These are phyloP conservation scores for Dryoscopus gambensis DNA, from an alignment of 2,113 vertebrate species.

Conservation along the genomic window DNA sequence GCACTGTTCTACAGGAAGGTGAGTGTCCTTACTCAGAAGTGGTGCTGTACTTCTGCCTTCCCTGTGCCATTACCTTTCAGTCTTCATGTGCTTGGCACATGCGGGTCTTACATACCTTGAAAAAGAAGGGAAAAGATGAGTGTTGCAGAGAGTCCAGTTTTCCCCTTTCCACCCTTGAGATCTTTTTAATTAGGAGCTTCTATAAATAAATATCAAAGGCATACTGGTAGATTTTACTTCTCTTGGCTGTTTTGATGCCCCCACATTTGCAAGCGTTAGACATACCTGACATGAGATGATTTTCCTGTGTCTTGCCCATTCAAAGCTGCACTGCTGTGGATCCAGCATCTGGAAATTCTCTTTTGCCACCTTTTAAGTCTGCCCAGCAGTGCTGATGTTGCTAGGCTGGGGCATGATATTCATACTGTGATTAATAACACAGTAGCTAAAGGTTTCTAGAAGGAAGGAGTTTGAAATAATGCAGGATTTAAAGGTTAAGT, in stretches of 20 bases:
- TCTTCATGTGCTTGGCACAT: rapidly evolving
- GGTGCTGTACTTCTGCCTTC: rapidly evolving
- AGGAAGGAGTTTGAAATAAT: neutral
- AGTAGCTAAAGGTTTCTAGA: neutral
- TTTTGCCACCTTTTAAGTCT: neutral
- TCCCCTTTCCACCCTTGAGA: neutral
- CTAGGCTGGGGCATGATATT: too few species aligned
- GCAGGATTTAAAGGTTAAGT: neutral
- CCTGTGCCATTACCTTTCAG: neutral
- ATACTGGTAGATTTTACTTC: neutral
- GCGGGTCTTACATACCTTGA: neutral
- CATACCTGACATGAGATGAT: neutral
- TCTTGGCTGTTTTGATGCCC: neutral
- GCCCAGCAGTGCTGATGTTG: neutral
- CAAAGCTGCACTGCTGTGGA: neutral
- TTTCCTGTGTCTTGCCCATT: neutral
- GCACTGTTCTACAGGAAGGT: conserved; percentile 98
- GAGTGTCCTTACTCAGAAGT: neutral
- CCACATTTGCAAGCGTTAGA: neutral
- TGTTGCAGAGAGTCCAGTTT: neutral
- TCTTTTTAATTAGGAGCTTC: neutral
- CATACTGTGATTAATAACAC: neutral
- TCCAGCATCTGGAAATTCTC: neutral
- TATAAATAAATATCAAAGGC: neutral
- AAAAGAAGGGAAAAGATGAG: neutral